Evolutionary conservation across 2,888 invertebrate species (phyloP).

Genomic region (Xiphydria camelus): DNA sequence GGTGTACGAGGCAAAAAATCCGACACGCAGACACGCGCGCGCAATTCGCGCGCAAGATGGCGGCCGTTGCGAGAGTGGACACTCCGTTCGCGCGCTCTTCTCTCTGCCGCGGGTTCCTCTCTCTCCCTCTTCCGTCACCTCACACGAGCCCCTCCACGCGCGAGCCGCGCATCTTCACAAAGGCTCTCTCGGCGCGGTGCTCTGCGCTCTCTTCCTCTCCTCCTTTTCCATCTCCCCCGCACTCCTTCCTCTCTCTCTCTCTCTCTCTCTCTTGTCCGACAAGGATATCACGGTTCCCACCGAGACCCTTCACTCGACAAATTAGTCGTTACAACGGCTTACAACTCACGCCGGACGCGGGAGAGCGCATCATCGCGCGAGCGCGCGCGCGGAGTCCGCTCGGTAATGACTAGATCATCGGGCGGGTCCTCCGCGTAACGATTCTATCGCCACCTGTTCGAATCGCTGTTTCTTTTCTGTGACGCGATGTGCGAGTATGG

Average conservation of each 20-base stretch:
- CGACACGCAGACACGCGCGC: too few species aligned
- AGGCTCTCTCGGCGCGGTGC: too few species aligned
- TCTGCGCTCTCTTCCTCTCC: slow-evolving; percentile 1
- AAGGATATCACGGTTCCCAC: neutral
- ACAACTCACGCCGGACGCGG: too few species aligned
- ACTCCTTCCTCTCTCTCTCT: slow-evolving; percentile 4
- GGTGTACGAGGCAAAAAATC: too few species aligned
- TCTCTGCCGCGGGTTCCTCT: slow-evolving; percentile 10
- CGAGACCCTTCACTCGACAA: slow-evolving; percentile 23
- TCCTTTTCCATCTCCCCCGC: slow-evolving; percentile 5
- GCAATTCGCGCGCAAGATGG: too few species aligned
- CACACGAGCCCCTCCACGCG: slow-evolving; percentile 7
- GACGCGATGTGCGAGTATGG: too few species aligned
- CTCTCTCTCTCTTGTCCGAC: neutral
- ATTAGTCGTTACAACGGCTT: slow-evolving; percentile 24
- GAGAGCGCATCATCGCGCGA: too few species aligned
- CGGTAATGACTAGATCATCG: too few species aligned
- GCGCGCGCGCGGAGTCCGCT: too few species aligned
- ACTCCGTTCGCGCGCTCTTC: slow-evolving; percentile 17
- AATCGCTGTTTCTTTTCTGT: too few species aligned
- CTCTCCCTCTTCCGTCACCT: neutral
- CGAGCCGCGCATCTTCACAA: slow-evolving; percentile 24
- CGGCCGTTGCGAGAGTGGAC: neutral
- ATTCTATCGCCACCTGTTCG: too few species aligned
- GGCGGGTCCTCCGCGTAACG: too few species aligned